Evolutionary conservation across 2,888 invertebrate species (phyloP), one percentile per base, ranked within the genome.

Genomic region (Magallana nippona): DNA sequence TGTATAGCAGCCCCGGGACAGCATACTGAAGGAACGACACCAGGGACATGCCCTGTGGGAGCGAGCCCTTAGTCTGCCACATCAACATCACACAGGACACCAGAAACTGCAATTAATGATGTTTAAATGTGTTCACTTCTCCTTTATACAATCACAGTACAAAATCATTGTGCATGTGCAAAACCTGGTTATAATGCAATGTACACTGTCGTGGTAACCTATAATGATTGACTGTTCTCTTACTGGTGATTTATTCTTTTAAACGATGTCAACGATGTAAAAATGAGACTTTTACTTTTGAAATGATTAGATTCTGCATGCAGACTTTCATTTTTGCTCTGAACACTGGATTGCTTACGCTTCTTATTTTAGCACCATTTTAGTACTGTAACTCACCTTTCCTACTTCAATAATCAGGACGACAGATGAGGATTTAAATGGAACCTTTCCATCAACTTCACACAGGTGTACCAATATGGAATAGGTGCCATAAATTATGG

Each of bases 1-100:
- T 90, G 88, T 94, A 94, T 11, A 94, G 89, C 1, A 94, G 56
- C 3, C 93, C 94, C 5, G 94, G 94, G 44, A 94, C 86, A 32
- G 91, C 83, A 84, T 92, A 94, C 2, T 92, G 92, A 11, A 92
- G 80, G 17, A 90, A 89, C 17, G 85, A 84, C n/a, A 58, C 62
- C 22, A 89, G 62, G 0, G 84, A 81, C 0, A 91, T 88, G 19
- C 89, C 15, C 63, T 63, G 91, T 81, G 3, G 86, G 86, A 13
- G 27, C 17, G 44, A 44, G 44, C 77, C 78, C 2, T 58, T 55
- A 62, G 77, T 62, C 60, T 84, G 81, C 57, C 60, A 55, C 58
- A 86, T 78, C 77, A 84, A 87, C 85, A 89, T 71, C 57, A 85
- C 71, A 27, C 81, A 83, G 22, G 88, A 89, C 44, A 85, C 82